Evolutionary conservation across 2,113 vertebrate species (phyloP).

Genomic region (Neotoma lepida): DNA sequence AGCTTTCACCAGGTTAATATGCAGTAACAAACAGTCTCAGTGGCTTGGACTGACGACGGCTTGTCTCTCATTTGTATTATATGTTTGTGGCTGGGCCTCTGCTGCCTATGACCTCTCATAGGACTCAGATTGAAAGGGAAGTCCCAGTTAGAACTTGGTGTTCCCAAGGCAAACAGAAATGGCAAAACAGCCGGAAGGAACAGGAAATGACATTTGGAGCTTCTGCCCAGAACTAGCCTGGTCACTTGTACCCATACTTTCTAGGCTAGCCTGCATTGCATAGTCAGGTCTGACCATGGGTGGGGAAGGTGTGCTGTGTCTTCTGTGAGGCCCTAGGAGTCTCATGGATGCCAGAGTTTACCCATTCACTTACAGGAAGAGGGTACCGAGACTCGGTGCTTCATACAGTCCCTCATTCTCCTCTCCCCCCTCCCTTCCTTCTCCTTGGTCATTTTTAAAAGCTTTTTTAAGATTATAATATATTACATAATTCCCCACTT

Average conservation of each 20-base stretch:
- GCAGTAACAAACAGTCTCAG: neutral
- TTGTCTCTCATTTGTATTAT: neutral
- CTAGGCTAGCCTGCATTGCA: neutral
- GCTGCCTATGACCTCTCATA: neutral
- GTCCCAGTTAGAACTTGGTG: neutral
- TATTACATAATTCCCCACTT: neutral
- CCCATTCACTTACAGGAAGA: neutral
- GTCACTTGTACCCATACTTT: neutral
- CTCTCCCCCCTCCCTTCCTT: neutral
- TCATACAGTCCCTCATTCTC: neutral
- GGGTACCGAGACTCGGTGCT: accelerated
- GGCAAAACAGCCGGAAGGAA: neutral
- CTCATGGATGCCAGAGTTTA: accelerated
- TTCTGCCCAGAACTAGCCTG: neutral
- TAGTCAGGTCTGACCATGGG: neutral
- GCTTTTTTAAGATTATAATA: neutral
- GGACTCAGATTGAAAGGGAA: neutral
- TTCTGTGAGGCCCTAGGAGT: no score
- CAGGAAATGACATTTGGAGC: neutral
- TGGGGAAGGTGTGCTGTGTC: neutral
- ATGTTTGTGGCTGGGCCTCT: neutral
- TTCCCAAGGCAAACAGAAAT: neutral
- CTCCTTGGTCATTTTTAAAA: neutral
- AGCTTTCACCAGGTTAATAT: neutral
- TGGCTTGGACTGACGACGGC: neutral